Conservation (phyloP, 2,797 vertebrate species). For the Myotis vivesi region DNA sequence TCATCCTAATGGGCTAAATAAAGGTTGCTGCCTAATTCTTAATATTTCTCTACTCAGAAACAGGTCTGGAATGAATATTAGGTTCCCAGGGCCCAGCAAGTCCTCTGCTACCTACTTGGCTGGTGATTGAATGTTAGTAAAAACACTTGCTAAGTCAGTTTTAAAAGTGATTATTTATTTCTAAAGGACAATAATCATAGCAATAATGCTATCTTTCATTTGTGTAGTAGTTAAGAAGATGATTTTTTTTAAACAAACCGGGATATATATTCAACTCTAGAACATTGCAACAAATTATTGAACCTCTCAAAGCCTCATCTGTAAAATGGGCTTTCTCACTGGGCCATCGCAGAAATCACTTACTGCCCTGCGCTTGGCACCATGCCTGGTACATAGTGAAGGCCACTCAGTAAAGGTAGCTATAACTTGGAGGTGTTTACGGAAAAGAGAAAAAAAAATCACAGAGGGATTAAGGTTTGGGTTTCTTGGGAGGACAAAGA, state of each 20-base stretch:
- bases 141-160: background rate
- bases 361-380: background rate
- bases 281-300: background rate
- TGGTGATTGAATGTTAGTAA: background rate
- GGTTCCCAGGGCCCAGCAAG: background rate
- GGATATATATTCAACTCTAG: background rate
- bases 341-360: background rate
- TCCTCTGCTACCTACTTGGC: background rate
- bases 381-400: background rate
- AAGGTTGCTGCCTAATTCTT: constrained; percentile 51
- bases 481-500: no score
- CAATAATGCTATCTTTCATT: background rate
- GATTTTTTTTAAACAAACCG: constrained; percentile 1
- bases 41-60: constrained; percentile 32
- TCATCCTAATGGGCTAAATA: constrained; percentile 57
- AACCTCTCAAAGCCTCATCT: background rate
- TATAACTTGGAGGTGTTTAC: background rate
- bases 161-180: constrained; percentile 3
- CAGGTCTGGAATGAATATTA: constrained; percentile 16
- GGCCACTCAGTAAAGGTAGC: background rate
- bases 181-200: background rate
- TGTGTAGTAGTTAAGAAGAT: background rate
- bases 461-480: background rate
- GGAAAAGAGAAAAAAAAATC: background rate
- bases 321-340: background rate